These are phyloP conservation scores for Troides aeacus DNA, from an alignment of 2,888 invertebrate species.

Conservation along the genomic window DNA sequence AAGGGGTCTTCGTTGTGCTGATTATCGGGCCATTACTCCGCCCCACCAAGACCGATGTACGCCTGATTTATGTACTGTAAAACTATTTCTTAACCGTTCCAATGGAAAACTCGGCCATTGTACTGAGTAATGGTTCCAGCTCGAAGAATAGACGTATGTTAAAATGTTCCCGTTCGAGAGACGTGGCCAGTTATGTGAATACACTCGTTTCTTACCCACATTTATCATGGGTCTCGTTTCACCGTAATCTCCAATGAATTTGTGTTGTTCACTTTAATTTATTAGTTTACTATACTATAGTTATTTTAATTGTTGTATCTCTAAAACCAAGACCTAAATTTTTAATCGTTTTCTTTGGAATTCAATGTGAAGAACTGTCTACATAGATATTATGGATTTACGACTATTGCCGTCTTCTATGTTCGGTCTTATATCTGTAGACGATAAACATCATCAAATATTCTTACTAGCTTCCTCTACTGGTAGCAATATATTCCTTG, in stretches of 20 bases:
- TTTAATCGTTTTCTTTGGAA: no score
- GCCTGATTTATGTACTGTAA: slow-evolving; percentile 39
- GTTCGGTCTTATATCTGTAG: no score
- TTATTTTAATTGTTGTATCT: background rate
- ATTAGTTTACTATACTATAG: background rate
- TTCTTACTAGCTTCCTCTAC: no score
- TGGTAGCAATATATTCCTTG: no score
- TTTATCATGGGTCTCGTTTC: background rate
- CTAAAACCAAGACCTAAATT: background rate
- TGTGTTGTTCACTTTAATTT: background rate
- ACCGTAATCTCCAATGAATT: background rate
- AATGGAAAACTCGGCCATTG: slow-evolving; percentile 35
- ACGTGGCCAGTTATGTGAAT: background rate
- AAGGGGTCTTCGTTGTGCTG: background rate
- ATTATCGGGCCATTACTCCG: background rate
- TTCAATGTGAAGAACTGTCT: no score
- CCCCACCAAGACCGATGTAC: slow-evolving; percentile 6
- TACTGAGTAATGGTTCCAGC: slow-evolving; percentile 31
- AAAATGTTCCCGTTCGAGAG: background rate
- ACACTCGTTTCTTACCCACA: background rate
- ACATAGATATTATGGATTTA: no score
- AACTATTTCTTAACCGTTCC: slow-evolving; percentile 38
- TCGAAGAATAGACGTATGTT: background rate
- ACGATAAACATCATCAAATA: no score
- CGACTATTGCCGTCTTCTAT: no score